Conservation (phyloP, 1,140 invertebrate species). For the Metopolophium dirhodum region DNA sequence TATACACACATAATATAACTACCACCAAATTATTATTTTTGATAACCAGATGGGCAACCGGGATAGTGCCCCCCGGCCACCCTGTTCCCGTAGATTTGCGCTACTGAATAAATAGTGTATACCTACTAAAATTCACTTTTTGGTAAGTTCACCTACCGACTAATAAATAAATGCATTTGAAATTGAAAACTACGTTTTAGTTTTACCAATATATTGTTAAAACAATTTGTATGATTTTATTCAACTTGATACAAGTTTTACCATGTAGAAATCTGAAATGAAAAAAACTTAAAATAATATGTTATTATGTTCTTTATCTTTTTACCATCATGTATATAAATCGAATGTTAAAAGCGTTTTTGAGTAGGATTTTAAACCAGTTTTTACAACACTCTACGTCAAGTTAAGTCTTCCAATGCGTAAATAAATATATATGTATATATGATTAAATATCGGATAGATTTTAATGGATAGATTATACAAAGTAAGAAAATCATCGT, state of each 20-base stretch:
- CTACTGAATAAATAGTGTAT: neutral
- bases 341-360: neutral
- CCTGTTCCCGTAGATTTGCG: too few species aligned
- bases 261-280: neutral
- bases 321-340: neutral
- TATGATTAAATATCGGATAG: neutral
- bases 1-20: too few species aligned
- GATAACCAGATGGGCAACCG: too few species aligned
- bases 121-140: neutral
- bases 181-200: neutral
- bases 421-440: neutral
- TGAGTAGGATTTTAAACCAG: conserved; percentile 17
- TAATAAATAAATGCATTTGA: neutral
- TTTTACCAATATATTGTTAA: neutral
- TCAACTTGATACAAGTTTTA: neutral
- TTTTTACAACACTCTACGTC: neutral
- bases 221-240: neutral
- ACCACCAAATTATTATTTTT: too few species aligned
- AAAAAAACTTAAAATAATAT: neutral
- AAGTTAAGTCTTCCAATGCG: neutral
- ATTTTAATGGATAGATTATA: conserved; percentile 1
- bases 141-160: neutral
- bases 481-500: neutral
- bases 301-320: neutral
- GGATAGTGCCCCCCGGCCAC: too few species aligned